These are phyloP conservation scores for Dipus sagitta DNA, from an alignment of 2,797 vertebrate species.

Conservation along the genomic window DNA sequence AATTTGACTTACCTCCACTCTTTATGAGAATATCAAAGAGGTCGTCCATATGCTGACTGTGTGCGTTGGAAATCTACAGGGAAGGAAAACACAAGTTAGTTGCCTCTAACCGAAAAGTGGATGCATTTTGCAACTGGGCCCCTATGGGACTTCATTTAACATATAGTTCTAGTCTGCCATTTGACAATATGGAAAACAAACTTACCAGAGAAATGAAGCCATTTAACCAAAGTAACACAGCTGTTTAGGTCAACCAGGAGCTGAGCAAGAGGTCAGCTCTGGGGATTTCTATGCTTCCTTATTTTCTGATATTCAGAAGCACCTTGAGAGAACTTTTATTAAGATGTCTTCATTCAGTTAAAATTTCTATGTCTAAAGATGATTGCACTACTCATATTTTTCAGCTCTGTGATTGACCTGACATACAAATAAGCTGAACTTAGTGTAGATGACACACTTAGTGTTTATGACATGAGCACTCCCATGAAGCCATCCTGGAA, in stretches of 20 bases:
- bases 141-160: background rate
- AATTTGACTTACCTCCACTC: conserved; percentile 93
- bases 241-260: background rate
- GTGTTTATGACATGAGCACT: background rate
- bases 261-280: background rate
- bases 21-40: conserved; percentile 98
- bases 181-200: background rate
- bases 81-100: conserved; percentile 66
- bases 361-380: background rate
- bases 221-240: background rate
- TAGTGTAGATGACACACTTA: background rate
- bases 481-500: background rate
- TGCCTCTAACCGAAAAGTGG: background rate
- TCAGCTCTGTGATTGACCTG: conserved; percentile 23
- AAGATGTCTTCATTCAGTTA: conserved; percentile 27
- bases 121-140: background rate
- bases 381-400: background rate
- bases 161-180: background rate
- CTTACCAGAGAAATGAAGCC: background rate
- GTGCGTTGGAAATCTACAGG: conserved; percentile 91
- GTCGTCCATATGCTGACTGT: conserved; percentile 99
- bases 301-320: background rate
- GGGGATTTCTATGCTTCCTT: background rate
- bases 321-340: conserved; percentile 25
- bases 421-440: background rate